Conservation (phyloP, 53 echinoderm and acorn worm species). For the Glandiceps talaboti region DNA sequence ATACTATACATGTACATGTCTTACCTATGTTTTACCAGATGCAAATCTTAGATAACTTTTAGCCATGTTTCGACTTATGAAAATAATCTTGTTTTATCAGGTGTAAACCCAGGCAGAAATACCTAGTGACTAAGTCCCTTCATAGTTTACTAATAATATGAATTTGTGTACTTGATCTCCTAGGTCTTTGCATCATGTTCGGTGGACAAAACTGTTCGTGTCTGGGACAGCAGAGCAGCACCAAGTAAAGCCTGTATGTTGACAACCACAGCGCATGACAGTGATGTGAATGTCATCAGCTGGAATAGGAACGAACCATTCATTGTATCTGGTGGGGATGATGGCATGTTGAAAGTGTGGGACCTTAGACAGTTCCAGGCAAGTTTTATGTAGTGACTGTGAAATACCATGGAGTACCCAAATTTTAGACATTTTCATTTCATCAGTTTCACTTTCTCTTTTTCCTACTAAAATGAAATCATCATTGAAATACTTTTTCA, state of each 20-base stretch:
- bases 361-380: constrained; percentile 96
- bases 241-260: constrained; percentile 95
- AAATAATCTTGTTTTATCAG: too few relatives aligned
- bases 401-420: background rate
- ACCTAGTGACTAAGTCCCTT: too few relatives aligned
- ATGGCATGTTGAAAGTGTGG: constrained; percentile 90
- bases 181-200: constrained; percentile 99
- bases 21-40: too few relatives aligned
- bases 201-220: constrained; percentile 78
- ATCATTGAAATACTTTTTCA: too few relatives aligned
- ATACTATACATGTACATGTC: too few relatives aligned
- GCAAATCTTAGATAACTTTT: too few relatives aligned
- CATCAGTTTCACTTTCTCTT: too few relatives aligned
- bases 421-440: background rate
- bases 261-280: constrained; percentile 66
- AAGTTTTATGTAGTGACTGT: constrained; percentile 1
- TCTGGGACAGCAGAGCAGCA: constrained; percentile 80
- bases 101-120: too few relatives aligned
- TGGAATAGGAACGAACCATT: constrained; percentile 97
- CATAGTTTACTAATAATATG: too few relatives aligned
- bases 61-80: too few relatives aligned
- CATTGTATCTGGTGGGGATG: constrained; percentile 95
- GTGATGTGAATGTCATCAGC: constrained; percentile 90
- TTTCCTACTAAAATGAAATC: too few relatives aligned
- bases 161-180: too few relatives aligned